Conservation (phyloP, 1,140 invertebrate species). For the Brachionus asplanchnoidis region DNA sequence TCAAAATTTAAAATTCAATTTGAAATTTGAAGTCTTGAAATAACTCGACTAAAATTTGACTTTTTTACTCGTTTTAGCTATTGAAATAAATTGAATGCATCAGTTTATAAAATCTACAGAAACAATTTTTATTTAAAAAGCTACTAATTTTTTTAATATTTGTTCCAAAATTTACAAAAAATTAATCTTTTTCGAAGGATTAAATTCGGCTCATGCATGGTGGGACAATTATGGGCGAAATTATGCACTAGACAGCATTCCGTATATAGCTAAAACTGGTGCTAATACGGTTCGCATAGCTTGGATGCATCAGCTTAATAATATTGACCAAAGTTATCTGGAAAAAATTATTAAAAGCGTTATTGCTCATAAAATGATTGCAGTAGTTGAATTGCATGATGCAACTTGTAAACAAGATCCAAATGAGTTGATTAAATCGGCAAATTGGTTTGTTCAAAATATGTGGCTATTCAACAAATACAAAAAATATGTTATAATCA, state of each 20-base stretch:
- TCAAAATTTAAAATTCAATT: too few relatives aligned
- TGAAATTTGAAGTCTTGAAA: too few relatives aligned
- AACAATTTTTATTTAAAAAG: too few relatives aligned
- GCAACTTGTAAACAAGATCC: constrained; percentile 4
- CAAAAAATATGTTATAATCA: not conserved
- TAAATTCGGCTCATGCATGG: constrained; percentile 32
- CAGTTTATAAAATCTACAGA: too few relatives aligned
- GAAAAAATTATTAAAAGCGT: not conserved
- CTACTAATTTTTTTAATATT: too few relatives aligned
- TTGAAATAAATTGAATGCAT: too few relatives aligned
- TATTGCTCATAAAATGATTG: not conserved
- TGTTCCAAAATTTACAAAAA: too few relatives aligned
- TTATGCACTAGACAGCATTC: constrained; percentile 3
- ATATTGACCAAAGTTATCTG: constrained; percentile 1
- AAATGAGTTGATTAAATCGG: not conserved
- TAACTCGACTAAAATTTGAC: too few relatives aligned
- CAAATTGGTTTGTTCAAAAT: constrained; percentile 17
- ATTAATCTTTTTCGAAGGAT: not conserved
- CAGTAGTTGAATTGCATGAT: constrained; percentile 23
- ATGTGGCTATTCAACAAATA: constrained; percentile 18
- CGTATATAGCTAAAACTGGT: not conserved
- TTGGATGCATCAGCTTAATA: constrained; percentile 1
- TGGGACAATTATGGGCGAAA: constrained; percentile 15
- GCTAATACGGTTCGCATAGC: constrained; percentile 6
- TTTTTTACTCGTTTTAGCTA: too few relatives aligned